Conservation (phyloP, 2,113 vertebrate genomes). For the Myotis yumanensis region DNA sequence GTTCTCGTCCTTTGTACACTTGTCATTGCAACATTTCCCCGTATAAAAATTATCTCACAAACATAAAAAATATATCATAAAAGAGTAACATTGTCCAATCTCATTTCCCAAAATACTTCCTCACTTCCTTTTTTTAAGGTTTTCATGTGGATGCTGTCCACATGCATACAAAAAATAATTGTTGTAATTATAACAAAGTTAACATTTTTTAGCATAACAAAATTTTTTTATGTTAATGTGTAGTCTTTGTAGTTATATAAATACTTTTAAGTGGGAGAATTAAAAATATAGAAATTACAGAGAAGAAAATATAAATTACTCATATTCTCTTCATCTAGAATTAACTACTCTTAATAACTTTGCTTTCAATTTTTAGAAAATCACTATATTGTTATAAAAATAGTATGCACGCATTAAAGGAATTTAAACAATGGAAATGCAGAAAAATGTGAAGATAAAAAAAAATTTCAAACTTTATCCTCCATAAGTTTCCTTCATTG, state of each 20-base stretch:
- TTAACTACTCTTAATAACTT: neutral
- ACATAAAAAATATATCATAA: neutral
- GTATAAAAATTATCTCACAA: neutral
- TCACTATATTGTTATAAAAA: slow-evolving; percentile 8
- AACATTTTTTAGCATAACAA: neutral
- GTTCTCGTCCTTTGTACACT: neutral
- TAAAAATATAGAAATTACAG: neutral
- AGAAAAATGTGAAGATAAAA: neutral
- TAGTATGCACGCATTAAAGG: neutral
- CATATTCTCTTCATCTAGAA: neutral
- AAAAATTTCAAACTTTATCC: neutral
- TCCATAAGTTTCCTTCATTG: neutral
- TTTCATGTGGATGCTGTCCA: neutral
- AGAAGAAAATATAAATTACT: slow-evolving; percentile 1
- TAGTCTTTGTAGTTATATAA: neutral
- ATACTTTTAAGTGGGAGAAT: neutral
- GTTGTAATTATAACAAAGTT: neutral
- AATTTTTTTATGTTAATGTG: neutral
- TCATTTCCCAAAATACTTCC: neutral
- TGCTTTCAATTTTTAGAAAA: neutral
- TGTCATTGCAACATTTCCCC: neutral
- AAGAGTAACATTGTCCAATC: neutral
- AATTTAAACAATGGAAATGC: neutral
- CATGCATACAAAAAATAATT: neutral
- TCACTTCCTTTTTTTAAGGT: neutral